Conservation (phyloP, 2,888 invertebrate species). For the Anaspis maculata region DNA sequence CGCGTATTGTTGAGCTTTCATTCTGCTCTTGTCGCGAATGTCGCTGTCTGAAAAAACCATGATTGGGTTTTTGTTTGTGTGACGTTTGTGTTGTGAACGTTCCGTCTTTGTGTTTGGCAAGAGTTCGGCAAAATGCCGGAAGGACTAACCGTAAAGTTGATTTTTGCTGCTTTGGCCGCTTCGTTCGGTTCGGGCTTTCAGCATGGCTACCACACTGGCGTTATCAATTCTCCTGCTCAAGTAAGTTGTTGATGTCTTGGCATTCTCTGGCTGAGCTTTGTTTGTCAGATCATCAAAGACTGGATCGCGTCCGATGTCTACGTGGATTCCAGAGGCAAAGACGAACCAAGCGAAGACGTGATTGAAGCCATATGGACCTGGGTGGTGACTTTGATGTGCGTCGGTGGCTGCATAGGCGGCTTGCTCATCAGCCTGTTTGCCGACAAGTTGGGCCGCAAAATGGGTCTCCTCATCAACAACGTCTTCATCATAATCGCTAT, state of each 20-base stretch:
- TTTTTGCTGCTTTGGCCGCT: conserved; percentile 72
- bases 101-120: too few relatives aligned
- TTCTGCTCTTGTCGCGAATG: too few relatives aligned
- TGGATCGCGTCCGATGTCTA: too few relatives aligned
- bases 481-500: background rate
- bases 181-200: conserved; percentile 86
- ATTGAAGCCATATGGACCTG: conserved; percentile 66
- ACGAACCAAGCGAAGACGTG: conserved; percentile 32
- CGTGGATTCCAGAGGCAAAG: too few relatives aligned
- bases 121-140: too few relatives aligned
- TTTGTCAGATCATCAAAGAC: background rate
- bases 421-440: conserved; percentile 1
- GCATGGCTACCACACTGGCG: conserved; percentile 92
- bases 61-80: too few relatives aligned
- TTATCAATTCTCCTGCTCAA: conserved; percentile 67
- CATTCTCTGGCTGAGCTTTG: too few relatives aligned
- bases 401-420: conserved; percentile 5
- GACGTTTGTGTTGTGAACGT: too few relatives aligned
- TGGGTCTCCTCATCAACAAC: conserved; percentile 2
- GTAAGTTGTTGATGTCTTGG: background rate
- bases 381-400: conserved; percentile 45
- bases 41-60: too few relatives aligned
- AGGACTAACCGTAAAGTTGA: conserved; percentile 51
- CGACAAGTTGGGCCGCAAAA: conserved; percentile 1
- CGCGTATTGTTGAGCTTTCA: too few relatives aligned